phyloP scores from a whole-genome alignment of 2,797 vertebrate species.

The Danio jaintianensis region DNA sequence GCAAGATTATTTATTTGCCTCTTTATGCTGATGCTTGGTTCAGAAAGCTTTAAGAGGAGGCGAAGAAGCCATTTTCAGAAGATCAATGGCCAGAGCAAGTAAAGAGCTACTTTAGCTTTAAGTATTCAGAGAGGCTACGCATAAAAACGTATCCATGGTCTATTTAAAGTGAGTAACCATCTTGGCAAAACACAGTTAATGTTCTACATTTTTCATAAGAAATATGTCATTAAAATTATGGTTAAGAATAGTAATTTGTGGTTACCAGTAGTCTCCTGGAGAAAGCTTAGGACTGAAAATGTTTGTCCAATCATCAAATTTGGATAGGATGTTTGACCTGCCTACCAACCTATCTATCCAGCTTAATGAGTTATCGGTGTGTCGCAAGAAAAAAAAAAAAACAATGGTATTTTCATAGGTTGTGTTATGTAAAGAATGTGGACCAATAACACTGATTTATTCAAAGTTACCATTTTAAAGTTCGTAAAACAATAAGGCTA shows the following conservation, averaged over 20 bases:
- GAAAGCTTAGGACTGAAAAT: too few species aligned
- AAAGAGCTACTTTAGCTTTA: not conserved
- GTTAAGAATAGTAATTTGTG: not conserved
- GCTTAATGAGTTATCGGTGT: too few species aligned
- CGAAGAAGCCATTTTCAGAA: conserved; percentile 32
- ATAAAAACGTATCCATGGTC: conserved; percentile 5
- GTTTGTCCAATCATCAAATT: too few species aligned
- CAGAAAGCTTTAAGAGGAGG: conserved; percentile 13
- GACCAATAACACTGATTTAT: not conserved
- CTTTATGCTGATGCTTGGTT: conserved; percentile 24
- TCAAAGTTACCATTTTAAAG: not conserved
- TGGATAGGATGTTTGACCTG: too few species aligned
- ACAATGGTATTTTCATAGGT: not conserved
- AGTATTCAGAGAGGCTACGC: conserved; percentile 5
- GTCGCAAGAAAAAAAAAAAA: too few species aligned
- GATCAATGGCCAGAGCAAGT: conserved; percentile 11
- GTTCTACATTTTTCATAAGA: not conserved
- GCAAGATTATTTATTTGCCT: conserved; percentile 26
- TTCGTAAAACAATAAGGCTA: not conserved
- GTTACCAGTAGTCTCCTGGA: too few species aligned
- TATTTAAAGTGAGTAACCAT: not conserved
- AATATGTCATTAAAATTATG: not conserved
- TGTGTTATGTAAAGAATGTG: not conserved
- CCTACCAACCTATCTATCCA: too few species aligned
- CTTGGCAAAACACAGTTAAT: not conserved